These are phyloP conservation scores for Microctenopoma steveboyesi DNA, from an alignment of 2,797 vertebrate genomes.

Conservation along the genomic window DNA sequence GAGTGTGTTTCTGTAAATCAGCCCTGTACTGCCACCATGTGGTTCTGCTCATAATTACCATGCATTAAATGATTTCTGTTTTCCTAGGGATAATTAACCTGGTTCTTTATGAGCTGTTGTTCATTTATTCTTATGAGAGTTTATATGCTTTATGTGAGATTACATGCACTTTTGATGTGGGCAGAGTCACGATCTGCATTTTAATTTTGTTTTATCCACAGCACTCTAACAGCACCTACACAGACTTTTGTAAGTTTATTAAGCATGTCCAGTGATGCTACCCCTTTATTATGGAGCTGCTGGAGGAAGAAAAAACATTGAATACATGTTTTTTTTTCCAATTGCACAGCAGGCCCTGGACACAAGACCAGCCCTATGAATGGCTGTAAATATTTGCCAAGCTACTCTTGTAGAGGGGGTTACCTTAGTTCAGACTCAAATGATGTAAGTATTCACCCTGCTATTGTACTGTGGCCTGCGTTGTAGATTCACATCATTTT, in stretches of 20 bases:
- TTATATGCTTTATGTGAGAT: neutral
- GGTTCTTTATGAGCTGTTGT: neutral
- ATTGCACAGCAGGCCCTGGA: constrained; percentile 46
- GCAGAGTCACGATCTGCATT: constrained; percentile 5
- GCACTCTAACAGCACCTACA: constrained; percentile 41
- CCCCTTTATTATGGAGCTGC: neutral
- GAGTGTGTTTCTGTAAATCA: constrained; percentile 1
- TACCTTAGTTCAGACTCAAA: constrained; percentile 78
- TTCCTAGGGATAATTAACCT: neutral
- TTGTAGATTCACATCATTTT: neutral
- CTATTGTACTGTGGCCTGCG: neutral
- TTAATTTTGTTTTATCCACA: constrained; percentile 54
- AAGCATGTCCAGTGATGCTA: neutral
- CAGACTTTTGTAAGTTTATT: constrained; percentile 64
- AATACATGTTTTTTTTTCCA: constrained; percentile 8
- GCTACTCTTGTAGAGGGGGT: constrained; percentile 75
- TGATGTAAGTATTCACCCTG: constrained; percentile 74
- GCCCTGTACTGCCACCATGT: constrained; percentile 44
- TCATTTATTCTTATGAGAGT: too few relatives aligned
- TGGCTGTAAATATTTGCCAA: constrained; percentile 71
- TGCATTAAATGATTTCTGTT: too few relatives aligned
- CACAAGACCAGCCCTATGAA: constrained; percentile 21
- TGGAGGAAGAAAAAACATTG: neutral
- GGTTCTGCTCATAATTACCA: constrained; percentile 23
- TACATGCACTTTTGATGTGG: neutral